Conservation (phyloP, 2,888 invertebrate species). For the Eristalis arbustorum region DNA sequence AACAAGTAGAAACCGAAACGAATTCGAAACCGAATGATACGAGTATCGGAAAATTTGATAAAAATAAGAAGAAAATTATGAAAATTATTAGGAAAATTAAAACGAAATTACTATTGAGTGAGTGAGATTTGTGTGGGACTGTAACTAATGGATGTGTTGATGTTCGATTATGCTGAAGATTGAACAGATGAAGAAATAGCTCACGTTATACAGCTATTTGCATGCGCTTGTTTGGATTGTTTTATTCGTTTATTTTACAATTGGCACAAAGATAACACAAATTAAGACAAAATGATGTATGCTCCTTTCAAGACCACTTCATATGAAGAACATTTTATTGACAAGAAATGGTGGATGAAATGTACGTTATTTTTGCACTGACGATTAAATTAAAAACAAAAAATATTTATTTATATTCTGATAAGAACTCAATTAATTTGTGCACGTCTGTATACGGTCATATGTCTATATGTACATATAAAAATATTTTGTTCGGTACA, state of each 20-base stretch:
- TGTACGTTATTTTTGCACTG: constrained; percentile 51
- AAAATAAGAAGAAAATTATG: constrained; percentile 31
- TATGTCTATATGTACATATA: neutral
- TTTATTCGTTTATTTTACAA: neutral
- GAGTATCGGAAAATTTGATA: constrained; percentile 23
- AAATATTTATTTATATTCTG: constrained; percentile 21
- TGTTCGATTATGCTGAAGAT: neutral
- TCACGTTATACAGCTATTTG: constrained; percentile 12
- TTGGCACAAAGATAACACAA: constrained; percentile 7
- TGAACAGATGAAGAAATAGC: neutral
- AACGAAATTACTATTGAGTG: constrained; percentile 71
- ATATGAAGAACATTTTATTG: constrained; percentile 46
- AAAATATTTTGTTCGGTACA: neutral
- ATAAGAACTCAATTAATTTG: constrained; percentile 33
- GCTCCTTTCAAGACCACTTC: constrained; percentile 42
- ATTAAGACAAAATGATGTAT: constrained; percentile 40
- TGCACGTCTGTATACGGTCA: neutral
- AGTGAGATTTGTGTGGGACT: constrained; percentile 45
- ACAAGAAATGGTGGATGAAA: constrained; percentile 68
- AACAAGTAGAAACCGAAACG: constrained; percentile 40
- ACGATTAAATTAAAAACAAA: constrained; percentile 7
- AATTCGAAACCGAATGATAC: constrained; percentile 34
- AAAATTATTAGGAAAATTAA: constrained; percentile 61
- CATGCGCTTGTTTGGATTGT: constrained; percentile 4
- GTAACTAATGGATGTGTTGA: constrained; percentile 17